Evolutionary conservation across 2,113 vertebrate genomes (phyloP).

Genomic region (Perognathus longimembris): DNA sequence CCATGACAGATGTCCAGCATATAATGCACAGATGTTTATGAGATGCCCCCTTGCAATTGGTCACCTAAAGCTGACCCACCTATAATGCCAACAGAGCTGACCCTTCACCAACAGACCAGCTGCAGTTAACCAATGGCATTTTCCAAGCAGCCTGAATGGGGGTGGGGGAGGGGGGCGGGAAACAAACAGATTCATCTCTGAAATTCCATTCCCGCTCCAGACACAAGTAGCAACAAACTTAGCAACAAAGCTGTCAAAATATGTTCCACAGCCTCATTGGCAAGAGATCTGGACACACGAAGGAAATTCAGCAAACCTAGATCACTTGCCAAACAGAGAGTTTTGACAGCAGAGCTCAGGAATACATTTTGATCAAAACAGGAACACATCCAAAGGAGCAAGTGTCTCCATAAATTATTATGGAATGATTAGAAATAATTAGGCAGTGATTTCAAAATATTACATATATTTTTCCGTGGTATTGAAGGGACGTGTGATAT

Average conservation of each 20-base stretch:
- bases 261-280: slow-evolving; percentile 90
- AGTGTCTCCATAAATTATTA: slow-evolving; percentile 89
- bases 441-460: slow-evolving; percentile 91
- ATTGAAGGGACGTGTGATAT: slow-evolving; percentile 87
- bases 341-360: slow-evolving; percentile 87
- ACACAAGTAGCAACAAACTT: slow-evolving; percentile 89
- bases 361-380: slow-evolving; percentile 89
- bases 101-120: neutral
- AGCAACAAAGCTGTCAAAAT: slow-evolving; percentile 91
- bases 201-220: slow-evolving; percentile 87
- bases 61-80: neutral
- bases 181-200: slow-evolving; percentile 85
- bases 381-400: slow-evolving; percentile 88
- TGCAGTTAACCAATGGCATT: slow-evolving; percentile 73
- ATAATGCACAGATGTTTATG: neutral
- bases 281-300: slow-evolving; percentile 89
- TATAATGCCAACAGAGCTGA: slow-evolving; percentile 22
- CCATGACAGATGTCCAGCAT: neutral
- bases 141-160: slow-evolving; percentile 74
- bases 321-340: slow-evolving; percentile 87
- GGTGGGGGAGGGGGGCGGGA: slow-evolving; percentile 70
- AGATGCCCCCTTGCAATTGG: rapidly evolving
- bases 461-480: slow-evolving; percentile 88
- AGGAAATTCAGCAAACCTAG: slow-evolving; percentile 89
- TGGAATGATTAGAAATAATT: slow-evolving; percentile 91